These are phyloP conservation scores for Gambusia yucatana DNA, from an alignment of 2,797 vertebrate species.

Conservation along the genomic window DNA sequence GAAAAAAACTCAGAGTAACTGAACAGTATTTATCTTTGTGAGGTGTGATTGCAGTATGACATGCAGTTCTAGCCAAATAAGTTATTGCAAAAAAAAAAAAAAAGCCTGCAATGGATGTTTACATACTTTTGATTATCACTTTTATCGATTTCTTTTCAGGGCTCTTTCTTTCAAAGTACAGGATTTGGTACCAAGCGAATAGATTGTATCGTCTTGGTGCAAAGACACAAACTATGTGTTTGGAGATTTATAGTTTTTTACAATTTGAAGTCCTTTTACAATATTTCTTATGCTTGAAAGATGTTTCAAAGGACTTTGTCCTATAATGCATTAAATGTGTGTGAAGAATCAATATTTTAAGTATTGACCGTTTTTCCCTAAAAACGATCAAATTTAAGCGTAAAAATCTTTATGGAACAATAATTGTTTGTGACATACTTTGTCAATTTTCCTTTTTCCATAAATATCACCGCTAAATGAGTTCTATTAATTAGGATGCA, in stretches of 20 bases:
- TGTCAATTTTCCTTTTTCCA: neutral
- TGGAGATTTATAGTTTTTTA: neutral
- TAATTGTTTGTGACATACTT: neutral
- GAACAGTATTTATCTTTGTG: no score
- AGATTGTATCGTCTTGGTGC: neutral
- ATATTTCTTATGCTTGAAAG: neutral
- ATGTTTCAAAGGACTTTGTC: neutral
- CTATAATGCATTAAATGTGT: neutral
- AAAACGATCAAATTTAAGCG: neutral
- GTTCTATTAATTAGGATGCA: neutral
- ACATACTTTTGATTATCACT: neutral
- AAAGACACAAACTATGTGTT: neutral
- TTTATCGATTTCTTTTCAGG: neutral
- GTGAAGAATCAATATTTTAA: neutral
- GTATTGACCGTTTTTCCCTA: no score
- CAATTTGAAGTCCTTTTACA: neutral
- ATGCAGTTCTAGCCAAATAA: neutral
- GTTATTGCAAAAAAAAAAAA: neutral
- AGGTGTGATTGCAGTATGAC: no score
- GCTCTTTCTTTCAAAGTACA: neutral
- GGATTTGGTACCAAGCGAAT: neutral
- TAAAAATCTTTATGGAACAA: neutral
- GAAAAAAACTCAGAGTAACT: no score
- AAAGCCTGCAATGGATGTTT: neutral
- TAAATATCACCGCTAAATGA: neutral